Conservation (phyloP, 1,140 invertebrate genomes). For the Pseudoatta argentina region DNA sequence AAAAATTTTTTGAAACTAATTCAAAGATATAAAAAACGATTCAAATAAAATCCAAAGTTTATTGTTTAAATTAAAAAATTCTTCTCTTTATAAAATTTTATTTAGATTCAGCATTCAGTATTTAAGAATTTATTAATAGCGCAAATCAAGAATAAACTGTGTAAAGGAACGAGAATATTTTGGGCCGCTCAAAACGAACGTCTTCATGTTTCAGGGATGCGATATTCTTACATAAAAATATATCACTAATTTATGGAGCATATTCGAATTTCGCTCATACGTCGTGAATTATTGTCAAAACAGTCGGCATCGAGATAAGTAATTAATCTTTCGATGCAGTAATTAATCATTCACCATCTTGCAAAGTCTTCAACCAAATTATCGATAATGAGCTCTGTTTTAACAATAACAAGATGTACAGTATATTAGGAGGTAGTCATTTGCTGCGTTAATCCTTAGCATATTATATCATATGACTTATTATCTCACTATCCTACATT, state of each 20-base stretch:
- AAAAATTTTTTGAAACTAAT: not conserved
- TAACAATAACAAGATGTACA: constrained; percentile 41
- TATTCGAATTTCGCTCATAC: constrained; percentile 22
- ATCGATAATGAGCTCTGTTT: not conserved
- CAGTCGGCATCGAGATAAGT: not conserved
- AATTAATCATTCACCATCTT: not conserved
- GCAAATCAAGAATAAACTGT: constrained; percentile 9
- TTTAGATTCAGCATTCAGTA: not conserved
- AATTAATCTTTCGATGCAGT: not conserved
- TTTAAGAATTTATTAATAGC: not conserved
- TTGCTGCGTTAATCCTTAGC: constrained; percentile 53
- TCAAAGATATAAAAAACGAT: not conserved
- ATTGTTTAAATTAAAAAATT: constrained; percentile 12
- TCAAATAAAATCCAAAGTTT: not conserved
- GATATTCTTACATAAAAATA: constrained; percentile 41
- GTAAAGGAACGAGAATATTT: constrained; percentile 1
- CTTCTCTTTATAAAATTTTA: not conserved
- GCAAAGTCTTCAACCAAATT: not conserved
- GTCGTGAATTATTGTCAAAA: constrained; percentile 24
- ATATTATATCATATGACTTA: constrained; percentile 22
- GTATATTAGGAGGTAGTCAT: constrained; percentile 25
- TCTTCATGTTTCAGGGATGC: not conserved
- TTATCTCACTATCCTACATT: constrained; percentile 23
- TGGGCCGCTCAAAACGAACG: constrained; percentile 36
- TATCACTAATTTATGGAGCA: constrained; percentile 29